Conservation (phyloP, 2,113 vertebrate genomes). For the Potamarius usumacintae region DNA sequence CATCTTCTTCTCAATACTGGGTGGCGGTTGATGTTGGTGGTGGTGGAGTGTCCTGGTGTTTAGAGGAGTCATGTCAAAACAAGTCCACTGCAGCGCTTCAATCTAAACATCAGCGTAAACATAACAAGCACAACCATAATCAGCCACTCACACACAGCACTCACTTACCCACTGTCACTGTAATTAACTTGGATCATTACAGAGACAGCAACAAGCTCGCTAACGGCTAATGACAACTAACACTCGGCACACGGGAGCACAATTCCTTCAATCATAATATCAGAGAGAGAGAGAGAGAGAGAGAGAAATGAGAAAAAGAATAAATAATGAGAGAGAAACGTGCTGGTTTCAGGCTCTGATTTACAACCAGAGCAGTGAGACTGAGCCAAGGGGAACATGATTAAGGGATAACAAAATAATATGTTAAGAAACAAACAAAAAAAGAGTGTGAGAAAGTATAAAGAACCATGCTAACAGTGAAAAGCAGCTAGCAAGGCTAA, state of each 20-base stretch:
- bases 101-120: neutral
- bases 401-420: neutral
- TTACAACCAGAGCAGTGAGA: neutral
- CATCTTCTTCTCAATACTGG: neutral
- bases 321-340: neutral
- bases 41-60: neutral
- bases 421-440: neutral
- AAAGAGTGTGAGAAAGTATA: neutral
- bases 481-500: constrained; percentile 9
- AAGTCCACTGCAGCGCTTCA: neutral
- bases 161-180: neutral
- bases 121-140: neutral
- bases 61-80: neutral
- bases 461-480: neutral
- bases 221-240: neutral
- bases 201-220: too few species aligned
- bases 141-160: neutral
- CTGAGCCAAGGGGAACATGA: neutral
- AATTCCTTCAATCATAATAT: neutral
- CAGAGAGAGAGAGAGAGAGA: neutral
- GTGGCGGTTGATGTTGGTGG: neutral
- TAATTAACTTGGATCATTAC: neutral
- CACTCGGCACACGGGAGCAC: neutral
- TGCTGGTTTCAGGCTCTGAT: neutral
- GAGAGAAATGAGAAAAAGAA: neutral